These are phyloP conservation scores for Drosophila percnosoma DNA, from an alignment of 2,888 invertebrate genomes.

Conservation along the genomic window DNA sequence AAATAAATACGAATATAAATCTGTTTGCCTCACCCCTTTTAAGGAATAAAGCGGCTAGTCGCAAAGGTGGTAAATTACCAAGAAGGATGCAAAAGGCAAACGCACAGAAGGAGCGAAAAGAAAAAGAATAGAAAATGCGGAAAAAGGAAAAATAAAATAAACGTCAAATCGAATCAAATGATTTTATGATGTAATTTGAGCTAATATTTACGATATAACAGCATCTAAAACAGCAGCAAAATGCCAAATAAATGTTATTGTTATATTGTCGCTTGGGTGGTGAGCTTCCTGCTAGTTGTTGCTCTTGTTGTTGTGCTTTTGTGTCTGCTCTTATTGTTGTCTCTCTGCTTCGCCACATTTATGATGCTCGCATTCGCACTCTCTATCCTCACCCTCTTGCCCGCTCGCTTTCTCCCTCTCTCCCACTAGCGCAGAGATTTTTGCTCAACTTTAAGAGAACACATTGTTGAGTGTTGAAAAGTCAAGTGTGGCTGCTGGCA, in stretches of 20 bases:
- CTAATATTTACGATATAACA: slow-evolving; percentile 85
- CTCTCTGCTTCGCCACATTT: slow-evolving; percentile 53
- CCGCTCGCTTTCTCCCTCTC: background rate
- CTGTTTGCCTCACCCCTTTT: slow-evolving; percentile 25
- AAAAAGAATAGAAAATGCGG: slow-evolving; percentile 2
- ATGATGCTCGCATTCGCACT: slow-evolving; percentile 54
- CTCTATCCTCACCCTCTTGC: background rate
- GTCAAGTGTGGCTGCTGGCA: slow-evolving; percentile 54
- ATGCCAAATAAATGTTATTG: slow-evolving; percentile 84
- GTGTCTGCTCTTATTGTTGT: slow-evolving; percentile 24
- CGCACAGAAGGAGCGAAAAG: slow-evolving; percentile 1
- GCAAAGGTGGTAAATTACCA: slow-evolving; percentile 59
- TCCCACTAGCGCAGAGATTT: slow-evolving; percentile 36
- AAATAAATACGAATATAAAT: slow-evolving; percentile 1
- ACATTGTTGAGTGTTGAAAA: slow-evolving; percentile 76
- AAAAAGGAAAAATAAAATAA: slow-evolving; percentile 76
- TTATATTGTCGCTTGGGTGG: slow-evolving; percentile 83
- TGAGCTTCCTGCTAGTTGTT: slow-evolving; percentile 42
- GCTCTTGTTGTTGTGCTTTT: slow-evolving; percentile 24
- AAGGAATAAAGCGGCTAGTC: slow-evolving; percentile 4
- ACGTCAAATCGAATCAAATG: slow-evolving; percentile 85
- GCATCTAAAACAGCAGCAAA: slow-evolving; percentile 83
- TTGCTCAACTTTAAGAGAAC: slow-evolving; percentile 64
- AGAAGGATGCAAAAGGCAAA: slow-evolving; percentile 31
- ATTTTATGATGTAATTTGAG: slow-evolving; percentile 85